phyloP scores from a whole-genome alignment of 1,140 invertebrate genomes.

The Metopolophium dirhodum region DNA sequence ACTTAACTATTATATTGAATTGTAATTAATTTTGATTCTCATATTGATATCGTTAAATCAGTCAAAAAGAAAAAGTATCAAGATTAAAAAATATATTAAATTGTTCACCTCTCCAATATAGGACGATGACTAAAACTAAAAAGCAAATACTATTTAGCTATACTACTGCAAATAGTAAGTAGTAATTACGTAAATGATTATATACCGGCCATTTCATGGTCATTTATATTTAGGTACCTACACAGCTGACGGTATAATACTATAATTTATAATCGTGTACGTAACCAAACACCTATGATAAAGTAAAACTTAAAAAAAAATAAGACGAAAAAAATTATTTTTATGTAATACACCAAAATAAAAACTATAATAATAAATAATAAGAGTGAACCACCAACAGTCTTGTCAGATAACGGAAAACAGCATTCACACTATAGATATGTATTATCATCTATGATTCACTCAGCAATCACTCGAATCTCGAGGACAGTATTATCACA shows the following conservation, averaged over 20 bases:
- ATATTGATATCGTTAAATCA: not conserved
- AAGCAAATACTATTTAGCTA: not conserved
- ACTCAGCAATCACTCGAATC: not conserved
- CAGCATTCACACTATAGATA: too few relatives aligned
- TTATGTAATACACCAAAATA: not conserved
- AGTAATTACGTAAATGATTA: not conserved
- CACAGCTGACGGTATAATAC: not conserved
- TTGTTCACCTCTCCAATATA: not conserved
- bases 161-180: not conserved
- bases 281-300: not conserved
- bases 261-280: not conserved
- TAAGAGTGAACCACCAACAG: not conserved
- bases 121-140: not conserved
- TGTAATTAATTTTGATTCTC: not conserved
- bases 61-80: not conserved
- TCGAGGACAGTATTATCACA: too few relatives aligned
- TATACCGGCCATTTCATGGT: conserved; percentile 18
- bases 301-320: not conserved
- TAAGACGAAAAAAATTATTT: not conserved
- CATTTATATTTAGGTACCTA: conserved; percentile 30
- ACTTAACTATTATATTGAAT: not conserved
- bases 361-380: not conserved
- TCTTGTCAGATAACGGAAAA: not conserved
- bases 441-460: not conserved
- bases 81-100: not conserved